A percentile compares a stretch with the other conserved stretches of the same genome.
Evolutionary conservation across 2,888 invertebrate species (phyloP).

Genomic region (Orthonevra nobilis): DNA sequence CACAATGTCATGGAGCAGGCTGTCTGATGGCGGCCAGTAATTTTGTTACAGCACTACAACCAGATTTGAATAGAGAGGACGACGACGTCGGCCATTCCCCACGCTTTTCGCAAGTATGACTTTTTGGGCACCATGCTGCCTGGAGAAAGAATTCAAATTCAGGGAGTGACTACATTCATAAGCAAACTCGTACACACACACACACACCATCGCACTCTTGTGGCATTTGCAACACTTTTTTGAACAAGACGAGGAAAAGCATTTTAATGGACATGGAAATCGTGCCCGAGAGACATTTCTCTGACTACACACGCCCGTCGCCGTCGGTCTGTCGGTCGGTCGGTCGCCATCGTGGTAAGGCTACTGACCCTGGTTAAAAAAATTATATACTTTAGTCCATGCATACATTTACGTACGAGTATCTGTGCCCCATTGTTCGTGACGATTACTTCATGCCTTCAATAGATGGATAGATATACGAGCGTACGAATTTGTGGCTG

Average conservation of each 20-base stretch:
- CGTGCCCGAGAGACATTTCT: slow-evolving; percentile 66
- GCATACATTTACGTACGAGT: background rate
- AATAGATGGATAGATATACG: background rate
- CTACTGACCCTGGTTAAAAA: slow-evolving; percentile 53
- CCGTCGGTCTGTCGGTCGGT: too few relatives aligned
- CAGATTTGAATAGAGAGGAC: slow-evolving; percentile 41
- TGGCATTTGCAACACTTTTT: slow-evolving; percentile 47
- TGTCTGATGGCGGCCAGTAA: background rate
- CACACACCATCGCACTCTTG: slow-evolving; percentile 18
- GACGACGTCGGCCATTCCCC: slow-evolving; percentile 13
- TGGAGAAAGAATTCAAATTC: slow-evolving; percentile 2
- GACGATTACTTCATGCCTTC: slow-evolving; percentile 50
- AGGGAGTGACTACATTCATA: slow-evolving; percentile 15
- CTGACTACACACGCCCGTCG: slow-evolving; percentile 34
- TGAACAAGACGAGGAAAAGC: slow-evolving; percentile 21
- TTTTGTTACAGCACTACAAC: slow-evolving; percentile 35
- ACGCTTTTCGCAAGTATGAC: slow-evolving; percentile 27
- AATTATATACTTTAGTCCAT: slow-evolving; percentile 16
- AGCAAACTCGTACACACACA: slow-evolving; percentile 20
- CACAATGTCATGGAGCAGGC: slow-evolving; percentile 56
- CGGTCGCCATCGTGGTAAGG: slow-evolving; percentile 34
- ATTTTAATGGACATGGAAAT: slow-evolving; percentile 64
- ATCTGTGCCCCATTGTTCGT: slow-evolving; percentile 48
- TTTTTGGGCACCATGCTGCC: slow-evolving; percentile 25
- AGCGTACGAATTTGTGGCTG: slow-evolving; percentile 37